A percentile compares a stretch with the other conserved stretches of the same genome.
Conservation (phyloP, 2,113 vertebrate species). For the Callaeas wilsoni region DNA sequence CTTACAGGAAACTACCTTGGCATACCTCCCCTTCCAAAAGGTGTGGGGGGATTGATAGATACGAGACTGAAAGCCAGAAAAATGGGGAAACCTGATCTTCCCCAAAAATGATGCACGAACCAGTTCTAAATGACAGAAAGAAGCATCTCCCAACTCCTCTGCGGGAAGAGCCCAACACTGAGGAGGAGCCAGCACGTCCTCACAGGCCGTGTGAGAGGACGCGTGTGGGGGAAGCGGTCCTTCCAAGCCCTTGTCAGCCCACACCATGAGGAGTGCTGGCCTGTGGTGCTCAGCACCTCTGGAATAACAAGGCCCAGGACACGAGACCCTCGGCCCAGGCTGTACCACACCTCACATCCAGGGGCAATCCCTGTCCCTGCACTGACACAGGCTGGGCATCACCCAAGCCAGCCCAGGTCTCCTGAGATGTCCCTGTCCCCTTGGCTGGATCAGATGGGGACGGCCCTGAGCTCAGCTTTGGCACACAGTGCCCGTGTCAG, state of each 20-base stretch:
- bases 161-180: not conserved
- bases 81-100: not conserved
- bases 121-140: too few relatives aligned
- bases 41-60: not conserved
- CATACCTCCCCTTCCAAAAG: not conserved
- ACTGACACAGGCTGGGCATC: too few relatives aligned
- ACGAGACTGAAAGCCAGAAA: not conserved
- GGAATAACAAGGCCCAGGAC: not conserved
- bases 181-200: not conserved
- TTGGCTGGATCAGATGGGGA: not conserved
- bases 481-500: not conserved
- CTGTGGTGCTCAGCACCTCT: too few relatives aligned
- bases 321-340: not conserved
- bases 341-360: not conserved
- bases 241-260: not conserved
- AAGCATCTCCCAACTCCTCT: not conserved
- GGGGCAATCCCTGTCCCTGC: not conserved
- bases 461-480: not conserved
- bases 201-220: accelerated
- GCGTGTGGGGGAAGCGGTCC: accelerated
- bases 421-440: accelerated
- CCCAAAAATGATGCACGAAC: not conserved
- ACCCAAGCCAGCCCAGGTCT: not conserved
- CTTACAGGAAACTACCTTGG: not conserved
- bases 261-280: accelerated